Percentiles rank a stretch among this genome's conserved stretches.
phyloP scores from a whole-genome alignment of 2,797 vertebrate genomes.

The Carcharodon carcharias region DNA sequence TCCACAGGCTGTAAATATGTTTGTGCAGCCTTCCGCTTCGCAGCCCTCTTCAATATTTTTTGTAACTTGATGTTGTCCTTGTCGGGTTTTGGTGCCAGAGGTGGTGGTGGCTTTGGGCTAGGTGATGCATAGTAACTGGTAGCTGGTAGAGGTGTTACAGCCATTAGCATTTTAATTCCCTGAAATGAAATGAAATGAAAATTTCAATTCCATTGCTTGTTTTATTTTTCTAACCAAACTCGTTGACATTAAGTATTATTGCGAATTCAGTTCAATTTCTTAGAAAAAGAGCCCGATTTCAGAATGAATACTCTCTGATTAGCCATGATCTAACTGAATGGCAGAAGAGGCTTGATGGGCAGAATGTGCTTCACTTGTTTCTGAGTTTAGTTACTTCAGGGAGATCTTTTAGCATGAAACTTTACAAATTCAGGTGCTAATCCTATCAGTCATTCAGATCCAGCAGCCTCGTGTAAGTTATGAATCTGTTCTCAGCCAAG shows the following conservation, averaged over 20 bases:
- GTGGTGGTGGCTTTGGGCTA: conserved; percentile 64
- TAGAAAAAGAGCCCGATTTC: not conserved
- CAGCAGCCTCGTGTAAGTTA: not conserved
- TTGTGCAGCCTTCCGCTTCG: conserved; percentile 63
- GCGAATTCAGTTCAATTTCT: not conserved
- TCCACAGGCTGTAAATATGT: conserved; percentile 53
- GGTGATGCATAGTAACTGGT: conserved; percentile 45
- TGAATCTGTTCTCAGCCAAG: not conserved
- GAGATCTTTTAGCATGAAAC: not conserved
- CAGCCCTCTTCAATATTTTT: conserved; percentile 75
- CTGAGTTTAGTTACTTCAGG: not conserved
- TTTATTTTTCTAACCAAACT: not conserved
- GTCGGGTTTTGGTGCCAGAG: conserved; percentile 77
- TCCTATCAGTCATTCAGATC: not conserved
- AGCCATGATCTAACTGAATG: not conserved
- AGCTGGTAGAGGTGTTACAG: conserved; percentile 48
- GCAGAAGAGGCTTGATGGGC: not conserved
- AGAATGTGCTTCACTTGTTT: not conserved
- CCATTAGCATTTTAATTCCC: conserved; percentile 70
- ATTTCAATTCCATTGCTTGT: not conserved
- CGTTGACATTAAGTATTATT: not conserved
- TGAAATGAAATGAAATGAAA: conserved; percentile 42
- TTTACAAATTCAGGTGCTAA: not conserved
- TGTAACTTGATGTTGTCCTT: conserved; percentile 81
- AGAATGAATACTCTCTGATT: not conserved